These are phyloP conservation scores for Puma concolor DNA, from an alignment of 2,113 vertebrate species.

Conservation along the genomic window DNA sequence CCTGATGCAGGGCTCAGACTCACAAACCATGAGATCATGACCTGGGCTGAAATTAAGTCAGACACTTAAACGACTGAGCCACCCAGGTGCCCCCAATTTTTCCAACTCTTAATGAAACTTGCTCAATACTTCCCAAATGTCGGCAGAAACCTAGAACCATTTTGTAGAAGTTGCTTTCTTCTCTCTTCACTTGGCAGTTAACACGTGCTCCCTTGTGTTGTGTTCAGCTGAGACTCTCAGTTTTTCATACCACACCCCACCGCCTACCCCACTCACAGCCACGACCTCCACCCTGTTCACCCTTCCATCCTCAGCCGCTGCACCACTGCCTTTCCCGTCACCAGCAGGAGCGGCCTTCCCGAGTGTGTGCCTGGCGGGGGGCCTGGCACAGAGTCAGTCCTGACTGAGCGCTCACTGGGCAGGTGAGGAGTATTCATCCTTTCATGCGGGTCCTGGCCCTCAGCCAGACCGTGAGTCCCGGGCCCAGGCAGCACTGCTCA, in stretches of 20 bases:
- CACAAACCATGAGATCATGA: not conserved
- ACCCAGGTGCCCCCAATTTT: not conserved
- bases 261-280: not conserved
- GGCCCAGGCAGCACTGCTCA: no score
- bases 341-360: not conserved
- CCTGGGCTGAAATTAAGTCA: not conserved
- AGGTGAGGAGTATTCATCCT: not conserved
- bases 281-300: not conserved
- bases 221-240: not conserved
- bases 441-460: not conserved
- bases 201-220: not conserved
- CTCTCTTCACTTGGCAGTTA: not conserved
- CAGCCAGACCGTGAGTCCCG: not conserved
- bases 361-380: not conserved
- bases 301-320: fast-evolving
- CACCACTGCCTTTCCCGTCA: not conserved
- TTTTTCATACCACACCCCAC: not conserved
- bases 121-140: not conserved
- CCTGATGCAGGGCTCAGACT: not conserved
- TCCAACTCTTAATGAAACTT: not conserved
- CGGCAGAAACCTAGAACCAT: not conserved
- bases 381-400: not conserved
- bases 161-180: not conserved
- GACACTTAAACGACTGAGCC: not conserved
- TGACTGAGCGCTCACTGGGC: not conserved